phyloP scores from a whole-genome alignment of 2,888 invertebrate species.

The Idaea straminata region DNA sequence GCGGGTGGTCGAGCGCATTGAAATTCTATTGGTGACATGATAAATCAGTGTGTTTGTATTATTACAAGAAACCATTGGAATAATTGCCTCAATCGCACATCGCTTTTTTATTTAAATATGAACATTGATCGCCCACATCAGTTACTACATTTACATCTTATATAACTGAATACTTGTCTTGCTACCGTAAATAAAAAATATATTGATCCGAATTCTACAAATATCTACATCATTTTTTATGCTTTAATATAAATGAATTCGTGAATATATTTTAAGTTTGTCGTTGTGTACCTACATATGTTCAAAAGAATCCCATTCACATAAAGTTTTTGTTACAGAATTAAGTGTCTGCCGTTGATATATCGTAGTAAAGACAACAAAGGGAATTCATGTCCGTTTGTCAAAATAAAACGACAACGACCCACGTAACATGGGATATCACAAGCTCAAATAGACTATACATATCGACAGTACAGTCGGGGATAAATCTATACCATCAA shows the following conservation, averaged over 20 bases:
- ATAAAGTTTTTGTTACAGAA: slow-evolving; percentile 49
- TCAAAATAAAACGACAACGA: slow-evolving; percentile 71
- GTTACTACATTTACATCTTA: slow-evolving; percentile 9
- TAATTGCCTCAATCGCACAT: slow-evolving; percentile 57
- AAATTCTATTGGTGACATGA: slow-evolving; percentile 72
- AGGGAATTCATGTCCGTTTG: slow-evolving; percentile 64
- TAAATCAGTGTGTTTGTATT: slow-evolving; percentile 57
- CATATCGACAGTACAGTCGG: slow-evolving; percentile 32
- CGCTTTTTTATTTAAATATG: slow-evolving; percentile 44
- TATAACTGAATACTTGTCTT: slow-evolving; percentile 11
- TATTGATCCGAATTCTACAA: slow-evolving; percentile 13
- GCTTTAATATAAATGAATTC: slow-evolving; percentile 12
- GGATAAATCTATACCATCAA: slow-evolving; percentile 40
- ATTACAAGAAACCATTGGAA: slow-evolving; percentile 54
- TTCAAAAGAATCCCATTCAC: slow-evolving; percentile 51
- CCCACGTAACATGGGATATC: slow-evolving; percentile 65
- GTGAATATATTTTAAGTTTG: slow-evolving; percentile 33
- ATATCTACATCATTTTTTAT: slow-evolving; percentile 9
- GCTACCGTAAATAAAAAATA: slow-evolving; percentile 1
- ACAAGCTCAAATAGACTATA: slow-evolving; percentile 44
- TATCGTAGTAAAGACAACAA: slow-evolving; percentile 68
- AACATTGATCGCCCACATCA: slow-evolving; percentile 5
- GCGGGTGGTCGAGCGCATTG: slow-evolving; percentile 75
- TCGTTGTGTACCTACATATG: slow-evolving; percentile 25
- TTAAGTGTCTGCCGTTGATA: slow-evolving; percentile 64